Evolutionary conservation across 1,140 invertebrate genomes (phyloP).

Genomic region (Campodea augens): DNA sequence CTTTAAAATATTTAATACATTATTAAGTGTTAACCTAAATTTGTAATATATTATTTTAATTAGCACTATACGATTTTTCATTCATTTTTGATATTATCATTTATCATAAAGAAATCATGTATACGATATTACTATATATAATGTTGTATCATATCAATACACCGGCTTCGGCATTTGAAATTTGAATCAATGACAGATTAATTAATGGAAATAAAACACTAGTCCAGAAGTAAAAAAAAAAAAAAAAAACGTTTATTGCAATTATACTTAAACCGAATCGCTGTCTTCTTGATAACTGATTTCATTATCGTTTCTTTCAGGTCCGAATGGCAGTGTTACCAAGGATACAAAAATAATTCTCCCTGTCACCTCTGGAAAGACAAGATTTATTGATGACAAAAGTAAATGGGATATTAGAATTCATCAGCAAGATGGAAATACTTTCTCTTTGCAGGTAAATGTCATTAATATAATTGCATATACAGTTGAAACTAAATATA

Average conservation of each 20-base stretch:
- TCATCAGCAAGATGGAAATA: slow-evolving; percentile 28
- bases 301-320: slow-evolving; percentile 19
- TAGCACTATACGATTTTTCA: not conserved
- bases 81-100: not conserved
- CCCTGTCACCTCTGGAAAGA: slow-evolving; percentile 23
- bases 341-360: slow-evolving; percentile 38
- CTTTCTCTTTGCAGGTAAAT: slow-evolving; percentile 30
- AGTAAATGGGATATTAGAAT: slow-evolving; percentile 31
- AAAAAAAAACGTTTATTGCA: not conserved
- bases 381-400: slow-evolving; percentile 22
- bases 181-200: not conserved
- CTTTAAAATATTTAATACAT: not conserved
- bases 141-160: not conserved
- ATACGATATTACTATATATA: not conserved
- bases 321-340: slow-evolving; percentile 32
- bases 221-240: not conserved
- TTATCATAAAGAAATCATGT: not conserved
- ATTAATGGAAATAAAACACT: not conserved
- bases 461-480: not conserved
- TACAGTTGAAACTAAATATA: not conserved
- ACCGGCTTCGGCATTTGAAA: not conserved
- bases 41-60: not conserved
- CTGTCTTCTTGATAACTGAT: not conserved
- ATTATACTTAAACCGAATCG: not conserved
- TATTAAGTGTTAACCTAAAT: not conserved